A percentile compares a stretch with the other conserved stretches of the same genome.
Evolutionary conservation across 2,113 vertebrate genomes (phyloP).

Genomic region (Cynocephalus volans): DNA sequence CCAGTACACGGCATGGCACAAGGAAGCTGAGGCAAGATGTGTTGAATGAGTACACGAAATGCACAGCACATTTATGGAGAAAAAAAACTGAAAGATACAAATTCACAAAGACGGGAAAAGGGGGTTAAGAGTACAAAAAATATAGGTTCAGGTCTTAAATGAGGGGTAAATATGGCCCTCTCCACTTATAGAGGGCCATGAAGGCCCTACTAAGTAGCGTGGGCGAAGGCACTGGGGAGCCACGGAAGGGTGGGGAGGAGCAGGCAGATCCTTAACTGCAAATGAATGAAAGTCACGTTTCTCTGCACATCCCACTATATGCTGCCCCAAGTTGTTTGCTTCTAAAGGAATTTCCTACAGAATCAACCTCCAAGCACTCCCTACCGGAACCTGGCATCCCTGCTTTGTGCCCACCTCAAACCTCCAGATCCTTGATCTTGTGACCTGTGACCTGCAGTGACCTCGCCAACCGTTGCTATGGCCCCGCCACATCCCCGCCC

Average conservation of each 20-base stretch:
- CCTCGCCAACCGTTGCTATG: conserved; percentile 1
- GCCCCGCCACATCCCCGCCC: conserved; percentile 2
- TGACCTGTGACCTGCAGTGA: conserved; percentile 65
- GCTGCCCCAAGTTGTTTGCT: background rate
- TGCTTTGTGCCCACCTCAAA: background rate
- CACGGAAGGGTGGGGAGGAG: background rate
- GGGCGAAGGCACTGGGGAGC: background rate
- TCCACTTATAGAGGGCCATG: background rate
- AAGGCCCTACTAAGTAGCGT: background rate
- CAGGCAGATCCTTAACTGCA: background rate
- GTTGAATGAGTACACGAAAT: background rate
- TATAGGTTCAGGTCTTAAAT: background rate
- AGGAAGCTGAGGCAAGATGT: background rate
- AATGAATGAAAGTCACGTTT: conserved; percentile 68
- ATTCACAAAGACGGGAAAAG: background rate
- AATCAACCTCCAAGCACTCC: conserved; percentile 9
- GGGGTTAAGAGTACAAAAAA: background rate
- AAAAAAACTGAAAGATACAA: background rate
- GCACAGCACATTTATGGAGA: background rate
- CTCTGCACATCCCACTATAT: background rate
- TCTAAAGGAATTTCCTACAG: background rate
- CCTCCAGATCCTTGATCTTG: background rate
- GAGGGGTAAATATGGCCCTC: background rate
- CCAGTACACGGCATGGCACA: background rate
- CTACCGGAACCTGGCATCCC: conserved; percentile 67